phyloP scores from a whole-genome alignment of 2,888 invertebrate species.

The Busseola fusca region DNA sequence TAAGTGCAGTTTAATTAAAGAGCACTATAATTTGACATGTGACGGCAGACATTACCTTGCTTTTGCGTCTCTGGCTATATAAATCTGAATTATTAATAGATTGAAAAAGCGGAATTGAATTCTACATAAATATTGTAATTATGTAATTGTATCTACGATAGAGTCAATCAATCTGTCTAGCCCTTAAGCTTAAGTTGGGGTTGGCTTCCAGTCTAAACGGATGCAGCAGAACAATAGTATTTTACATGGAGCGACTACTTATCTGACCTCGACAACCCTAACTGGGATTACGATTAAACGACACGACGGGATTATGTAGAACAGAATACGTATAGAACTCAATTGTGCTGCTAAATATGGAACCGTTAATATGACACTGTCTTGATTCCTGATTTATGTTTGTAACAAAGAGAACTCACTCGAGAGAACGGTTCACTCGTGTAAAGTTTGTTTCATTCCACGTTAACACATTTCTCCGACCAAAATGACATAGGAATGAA shows the following conservation, averaged over 20 bases:
- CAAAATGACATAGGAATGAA: not conserved
- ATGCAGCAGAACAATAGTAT: not conserved
- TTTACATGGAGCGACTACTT: not conserved
- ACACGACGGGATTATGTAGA: not conserved
- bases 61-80: not conserved
- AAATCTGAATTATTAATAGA: not conserved
- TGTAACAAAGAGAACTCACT: slow-evolving; percentile 5
- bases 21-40: slow-evolving; percentile 12
- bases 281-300: not conserved
- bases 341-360: not conserved
- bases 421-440: not conserved
- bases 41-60: not conserved
- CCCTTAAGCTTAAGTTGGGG: too few species aligned
- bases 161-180: not conserved
- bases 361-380: not conserved
- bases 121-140: not conserved
- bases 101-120: not conserved
- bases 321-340: not conserved
- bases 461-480: not conserved
- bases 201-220: too few species aligned
- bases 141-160: not conserved
- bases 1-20: slow-evolving; percentile 27
- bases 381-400: too few species aligned
- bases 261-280: not conserved
- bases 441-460: not conserved